phyloP scores from a whole-genome alignment of 2,888 invertebrate species.

The Argyresthia goedartella region DNA sequence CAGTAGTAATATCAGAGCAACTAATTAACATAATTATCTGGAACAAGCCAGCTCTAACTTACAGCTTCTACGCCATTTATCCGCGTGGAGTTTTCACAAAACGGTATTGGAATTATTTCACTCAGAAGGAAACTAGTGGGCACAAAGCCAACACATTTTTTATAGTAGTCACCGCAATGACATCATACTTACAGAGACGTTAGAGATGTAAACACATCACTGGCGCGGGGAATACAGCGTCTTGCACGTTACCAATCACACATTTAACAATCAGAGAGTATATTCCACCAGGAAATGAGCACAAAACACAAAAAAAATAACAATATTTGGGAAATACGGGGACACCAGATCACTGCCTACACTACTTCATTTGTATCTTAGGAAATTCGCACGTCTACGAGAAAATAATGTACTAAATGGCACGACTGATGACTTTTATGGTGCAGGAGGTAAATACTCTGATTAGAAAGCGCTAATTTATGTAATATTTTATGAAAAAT shows the following conservation, averaged over 20 bases:
- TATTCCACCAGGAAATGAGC: slow-evolving; percentile 24
- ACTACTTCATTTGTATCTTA: slow-evolving; percentile 35
- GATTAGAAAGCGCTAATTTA: slow-evolving; percentile 24
- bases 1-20: slow-evolving; percentile 9
- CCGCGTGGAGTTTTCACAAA: slow-evolving; percentile 48
- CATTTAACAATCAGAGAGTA: slow-evolving; percentile 19
- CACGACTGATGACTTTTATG: slow-evolving; percentile 21
- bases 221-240: slow-evolving; percentile 31
- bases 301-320: slow-evolving; percentile 27
- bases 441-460: slow-evolving; percentile 17
- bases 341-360: slow-evolving; percentile 56
- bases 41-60: slow-evolving; percentile 46
- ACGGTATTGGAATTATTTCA: slow-evolving; percentile 41
- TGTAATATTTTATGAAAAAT: slow-evolving; percentile 37
- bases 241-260: slow-evolving; percentile 24
- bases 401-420: slow-evolving; percentile 26
- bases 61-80: slow-evolving; percentile 44
- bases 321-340: slow-evolving; percentile 40
- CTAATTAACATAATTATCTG: slow-evolving; percentile 37
- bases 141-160: slow-evolving; percentile 67
- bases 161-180: slow-evolving; percentile 59
- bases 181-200: slow-evolving; percentile 65
- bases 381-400: slow-evolving; percentile 21
- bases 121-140: slow-evolving; percentile 64
- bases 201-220: slow-evolving; percentile 67